Conservation (phyloP, 2,113 vertebrate species). For the Trinectes maculatus region DNA sequence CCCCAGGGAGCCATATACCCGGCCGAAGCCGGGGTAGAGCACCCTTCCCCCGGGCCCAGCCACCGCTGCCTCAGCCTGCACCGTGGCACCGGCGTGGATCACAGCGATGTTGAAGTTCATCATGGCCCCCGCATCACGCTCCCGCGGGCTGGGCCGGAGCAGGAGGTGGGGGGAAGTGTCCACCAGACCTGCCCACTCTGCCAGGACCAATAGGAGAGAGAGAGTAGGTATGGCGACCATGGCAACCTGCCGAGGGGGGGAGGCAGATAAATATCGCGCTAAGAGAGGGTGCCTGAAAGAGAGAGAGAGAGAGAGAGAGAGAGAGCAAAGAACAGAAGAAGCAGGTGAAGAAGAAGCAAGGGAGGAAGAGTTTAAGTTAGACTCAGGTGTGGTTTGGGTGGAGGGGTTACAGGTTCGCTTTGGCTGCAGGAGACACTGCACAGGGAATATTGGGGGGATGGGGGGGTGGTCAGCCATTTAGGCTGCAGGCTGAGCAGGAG, state of each 20-base stretch:
- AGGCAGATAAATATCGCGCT: constrained; percentile 77
- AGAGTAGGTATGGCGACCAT: constrained; percentile 85
- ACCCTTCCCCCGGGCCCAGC: constrained; percentile 83
- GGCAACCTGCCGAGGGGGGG: constrained; percentile 81
- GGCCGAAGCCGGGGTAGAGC: constrained; percentile 88
- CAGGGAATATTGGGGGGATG: constrained; percentile 23
- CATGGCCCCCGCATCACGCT: constrained; percentile 80
- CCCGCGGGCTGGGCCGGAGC: constrained; percentile 83
- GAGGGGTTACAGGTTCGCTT: constrained; percentile 63
- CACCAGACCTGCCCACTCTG: constrained; percentile 85
- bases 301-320: constrained; percentile 49
- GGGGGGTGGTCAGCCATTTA: constrained; percentile 63
- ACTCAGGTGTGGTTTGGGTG: constrained; percentile 49
- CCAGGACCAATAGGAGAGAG: constrained; percentile 90
- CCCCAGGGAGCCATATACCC: constrained; percentile 83
- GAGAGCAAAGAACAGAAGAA: constrained; percentile 28
- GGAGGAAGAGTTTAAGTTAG: constrained; percentile 56
- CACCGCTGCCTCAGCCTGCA: constrained; percentile 80
- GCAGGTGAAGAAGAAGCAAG: constrained; percentile 33
- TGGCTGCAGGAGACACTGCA: constrained; percentile 54
- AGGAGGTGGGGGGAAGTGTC: constrained; percentile 82
- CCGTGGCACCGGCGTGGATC: constrained; percentile 81
- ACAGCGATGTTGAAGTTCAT: constrained; percentile 87
- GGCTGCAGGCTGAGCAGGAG: constrained; percentile 72
- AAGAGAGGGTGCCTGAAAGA: constrained; percentile 79